A percentile compares a stretch with the other conserved stretches of the same genome.
Evolutionary conservation across 2,888 invertebrate species (phyloP).

Genomic region (Nysson spinosus): DNA sequence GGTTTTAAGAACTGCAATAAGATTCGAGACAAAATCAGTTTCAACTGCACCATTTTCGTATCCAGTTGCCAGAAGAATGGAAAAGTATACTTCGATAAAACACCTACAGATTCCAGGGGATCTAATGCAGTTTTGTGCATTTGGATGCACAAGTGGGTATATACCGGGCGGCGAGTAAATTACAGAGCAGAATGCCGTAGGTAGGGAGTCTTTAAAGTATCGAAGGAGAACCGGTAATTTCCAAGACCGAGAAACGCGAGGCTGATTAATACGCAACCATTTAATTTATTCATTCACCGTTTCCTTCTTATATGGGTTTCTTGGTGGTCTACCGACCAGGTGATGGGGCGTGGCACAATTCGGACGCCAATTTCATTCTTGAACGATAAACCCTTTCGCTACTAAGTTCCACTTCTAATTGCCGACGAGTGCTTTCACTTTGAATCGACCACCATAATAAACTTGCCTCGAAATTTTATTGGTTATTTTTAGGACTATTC

Average conservation of each 20-base stretch:
- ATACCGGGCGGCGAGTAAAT: conserved; percentile 70
- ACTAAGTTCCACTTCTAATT: conserved; percentile 2
- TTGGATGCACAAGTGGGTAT: conserved; percentile 48
- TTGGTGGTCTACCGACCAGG: conserved; percentile 54
- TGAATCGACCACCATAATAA: too few species aligned
- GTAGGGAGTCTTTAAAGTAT: conserved; percentile 57
- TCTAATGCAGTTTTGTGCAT: neutral
- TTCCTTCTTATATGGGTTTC: conserved; percentile 31
- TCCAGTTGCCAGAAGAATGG: too few species aligned
- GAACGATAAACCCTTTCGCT: neutral
- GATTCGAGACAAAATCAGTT: too few species aligned
- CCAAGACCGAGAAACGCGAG: conserved; percentile 63
- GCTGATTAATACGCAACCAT: conserved; percentile 67
- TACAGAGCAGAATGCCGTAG: conserved; percentile 66
- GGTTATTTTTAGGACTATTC: too few species aligned
- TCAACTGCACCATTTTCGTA: too few species aligned
- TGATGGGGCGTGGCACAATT: conserved; percentile 49
- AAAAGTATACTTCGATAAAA: too few species aligned
- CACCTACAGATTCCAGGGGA: too few species aligned
- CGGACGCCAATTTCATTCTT: neutral
- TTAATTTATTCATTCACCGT: conserved; percentile 71
- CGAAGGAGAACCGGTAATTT: conserved; percentile 65
- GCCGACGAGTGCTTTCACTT: too few species aligned
- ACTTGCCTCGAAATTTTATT: too few species aligned
- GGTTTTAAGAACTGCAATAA: too few species aligned